A percentile compares a stretch with the other conserved stretches of the same genome.
phyloP scores from a whole-genome alignment of 2,888 invertebrate species.

The Hofmannophila pseudospretella region DNA sequence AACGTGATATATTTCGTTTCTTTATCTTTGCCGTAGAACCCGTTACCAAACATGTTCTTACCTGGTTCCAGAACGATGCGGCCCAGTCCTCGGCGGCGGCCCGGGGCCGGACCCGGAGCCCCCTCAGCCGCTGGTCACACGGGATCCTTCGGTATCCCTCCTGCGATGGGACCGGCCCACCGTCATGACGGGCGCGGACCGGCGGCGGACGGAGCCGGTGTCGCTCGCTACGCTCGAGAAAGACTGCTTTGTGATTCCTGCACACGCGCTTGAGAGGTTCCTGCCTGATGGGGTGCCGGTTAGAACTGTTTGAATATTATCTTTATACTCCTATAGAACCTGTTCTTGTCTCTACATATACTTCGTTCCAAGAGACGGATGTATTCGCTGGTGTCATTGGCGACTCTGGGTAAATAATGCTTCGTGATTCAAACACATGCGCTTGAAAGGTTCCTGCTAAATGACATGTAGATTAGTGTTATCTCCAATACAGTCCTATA shows the following conservation, averaged over 20 bases:
- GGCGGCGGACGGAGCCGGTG: constrained; percentile 81
- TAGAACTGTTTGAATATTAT: constrained; percentile 21
- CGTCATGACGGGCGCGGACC: constrained; percentile 53
- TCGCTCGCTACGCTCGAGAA: constrained; percentile 89
- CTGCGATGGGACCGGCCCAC: constrained; percentile 66
- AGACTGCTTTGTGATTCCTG: constrained; percentile 96
- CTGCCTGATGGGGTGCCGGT: constrained; percentile 94
- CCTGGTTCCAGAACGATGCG: constrained; percentile 82
- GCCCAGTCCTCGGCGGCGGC: constrained; percentile 81
- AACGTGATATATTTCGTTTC: too few species aligned
- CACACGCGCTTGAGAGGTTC: constrained; percentile 91
- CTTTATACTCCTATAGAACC: neutral
- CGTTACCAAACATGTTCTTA: too few species aligned
- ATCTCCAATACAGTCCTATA: too few species aligned
- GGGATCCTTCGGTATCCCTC: constrained; percentile 82
- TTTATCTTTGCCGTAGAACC: too few species aligned
- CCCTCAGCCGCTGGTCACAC: constrained; percentile 83
- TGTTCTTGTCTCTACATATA: too few species aligned
- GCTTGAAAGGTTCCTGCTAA: too few species aligned
- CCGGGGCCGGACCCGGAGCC: constrained; percentile 81
- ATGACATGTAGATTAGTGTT: too few species aligned
- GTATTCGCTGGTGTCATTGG: too few species aligned
- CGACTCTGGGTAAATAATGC: too few species aligned
- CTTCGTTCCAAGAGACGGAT: too few species aligned
- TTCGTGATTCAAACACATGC: too few species aligned